Conservation (phyloP, 2,113 vertebrate genomes). For the Emberiza fucata region DNA sequence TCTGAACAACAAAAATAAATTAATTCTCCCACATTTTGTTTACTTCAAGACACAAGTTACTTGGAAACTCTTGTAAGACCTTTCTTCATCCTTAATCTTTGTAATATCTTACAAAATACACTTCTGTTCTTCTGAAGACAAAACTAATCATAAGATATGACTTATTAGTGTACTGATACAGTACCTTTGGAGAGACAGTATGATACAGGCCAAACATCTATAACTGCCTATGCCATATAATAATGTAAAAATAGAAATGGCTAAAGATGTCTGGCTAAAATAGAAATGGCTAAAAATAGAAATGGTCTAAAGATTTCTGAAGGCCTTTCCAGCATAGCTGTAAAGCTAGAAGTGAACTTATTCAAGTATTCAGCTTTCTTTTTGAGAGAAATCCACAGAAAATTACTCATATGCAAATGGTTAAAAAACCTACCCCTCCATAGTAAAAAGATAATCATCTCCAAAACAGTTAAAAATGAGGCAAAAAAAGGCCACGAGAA, state of each 20-base stretch:
- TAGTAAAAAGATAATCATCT: neutral
- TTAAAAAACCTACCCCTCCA: neutral
- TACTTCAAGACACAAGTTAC: neutral
- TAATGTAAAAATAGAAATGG: neutral
- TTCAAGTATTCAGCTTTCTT: neutral
- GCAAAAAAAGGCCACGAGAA: neutral
- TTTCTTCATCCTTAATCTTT: neutral
- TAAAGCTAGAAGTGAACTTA: neutral
- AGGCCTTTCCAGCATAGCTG: neutral
- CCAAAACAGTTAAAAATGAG: neutral
- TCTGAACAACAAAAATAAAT: neutral
- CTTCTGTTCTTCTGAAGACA: neutral
- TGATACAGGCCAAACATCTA: neutral
- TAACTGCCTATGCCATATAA: neutral
- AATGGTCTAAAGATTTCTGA: neutral
- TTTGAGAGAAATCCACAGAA: neutral
- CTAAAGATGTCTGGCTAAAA: neutral
- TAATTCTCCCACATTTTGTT: neutral
- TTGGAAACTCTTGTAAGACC: neutral
- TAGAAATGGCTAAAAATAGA: neutral
- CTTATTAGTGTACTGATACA: neutral
- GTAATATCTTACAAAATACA: neutral
- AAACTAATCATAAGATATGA: neutral
- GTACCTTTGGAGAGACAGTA: neutral
- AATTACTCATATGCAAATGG: neutral